phyloP scores from a whole-genome alignment of 2,888 invertebrate genomes.

The Agrilus biguttatus region DNA sequence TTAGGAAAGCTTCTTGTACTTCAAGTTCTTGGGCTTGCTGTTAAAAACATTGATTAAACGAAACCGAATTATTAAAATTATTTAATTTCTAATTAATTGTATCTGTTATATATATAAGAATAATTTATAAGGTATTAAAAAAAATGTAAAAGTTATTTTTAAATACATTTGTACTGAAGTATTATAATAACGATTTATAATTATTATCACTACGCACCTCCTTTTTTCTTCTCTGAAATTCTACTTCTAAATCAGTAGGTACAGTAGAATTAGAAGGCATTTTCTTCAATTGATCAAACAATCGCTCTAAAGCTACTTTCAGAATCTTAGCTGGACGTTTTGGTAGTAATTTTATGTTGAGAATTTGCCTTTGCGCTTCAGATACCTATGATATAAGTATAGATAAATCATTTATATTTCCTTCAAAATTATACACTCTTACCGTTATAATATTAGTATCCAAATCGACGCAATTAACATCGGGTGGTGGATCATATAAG shows the following conservation, averaged over 20 bases:
- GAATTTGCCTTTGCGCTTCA: slow-evolving; percentile 65
- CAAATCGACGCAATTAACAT: slow-evolving; percentile 95
- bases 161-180: background rate
- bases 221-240: slow-evolving; percentile 66
- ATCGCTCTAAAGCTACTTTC: slow-evolving; percentile 58
- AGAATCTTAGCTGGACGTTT: slow-evolving; percentile 76
- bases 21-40: slow-evolving; percentile 78
- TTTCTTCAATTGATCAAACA: slow-evolving; percentile 50
- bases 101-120: background rate
- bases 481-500: slow-evolving; percentile 87
- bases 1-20: slow-evolving; percentile 93
- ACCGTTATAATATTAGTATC: slow-evolving; percentile 94
- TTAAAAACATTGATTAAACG: background rate
- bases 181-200: background rate
- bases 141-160: background rate
- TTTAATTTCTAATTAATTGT: background rate
- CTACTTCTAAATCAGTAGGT: slow-evolving; percentile 47
- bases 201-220: slow-evolving; percentile 39
- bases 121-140: background rate
- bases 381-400: slow-evolving; percentile 44
- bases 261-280: slow-evolving; percentile 11
- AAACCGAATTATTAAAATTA: background rate
- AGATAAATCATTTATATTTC: slow-evolving; percentile 4
- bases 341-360: slow-evolving; percentile 68
- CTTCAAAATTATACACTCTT: slow-evolving; percentile 19